Evolutionary conservation across 2,888 invertebrate species (phyloP), one percentile per base, ranked within the genome.

Genomic region (Diaphora mendica): DNA sequence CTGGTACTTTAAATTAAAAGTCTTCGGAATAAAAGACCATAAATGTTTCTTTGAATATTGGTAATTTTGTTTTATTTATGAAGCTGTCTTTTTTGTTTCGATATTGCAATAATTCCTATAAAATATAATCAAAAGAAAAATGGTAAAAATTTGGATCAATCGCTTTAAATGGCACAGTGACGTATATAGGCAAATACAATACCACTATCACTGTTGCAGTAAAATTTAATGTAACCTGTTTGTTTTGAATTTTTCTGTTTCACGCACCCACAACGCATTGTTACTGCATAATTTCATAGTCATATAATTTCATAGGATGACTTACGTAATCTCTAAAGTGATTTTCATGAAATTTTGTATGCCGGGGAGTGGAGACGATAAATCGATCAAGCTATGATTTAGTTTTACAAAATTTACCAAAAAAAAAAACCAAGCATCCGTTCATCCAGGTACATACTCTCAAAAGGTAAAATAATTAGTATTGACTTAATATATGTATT

Each of bases 1-100:
- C 48, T 59, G 26, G 48, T 26, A 39, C 15, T 71, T 67, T 17
- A n/a, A 69, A 72, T 77, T 42, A 74, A 64, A 74, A 68, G 64
- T 67, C 70, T 48, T 51, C 23, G 26, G 20, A 66, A 66, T 74
- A 64, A 70, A 73, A 23, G 48, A 44, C 33, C 42, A 23, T 59
- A n/a, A 51, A 17, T 59, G 48, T 48, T 33, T 62, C 44, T 70
- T 48, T 68, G 23, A 59, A 72, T 70, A 55, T 42, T 67, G 67
- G 59, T 70, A 64, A 51, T 59, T 68, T 44, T 71, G 30, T 67
- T 48, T 48, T 48, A 30, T 48, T 67, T 67, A 30, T 48, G 20
- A 33, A 33, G 30, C 11, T 48, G 1, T 33, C 11, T 30, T 5
- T 30, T 48, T 48, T 3, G 48, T 67, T 33, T 48, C 23, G 20